These are phyloP conservation scores for Fabriciana adippe DNA, from an alignment of 2,888 invertebrate genomes.

Conservation along the genomic window DNA sequence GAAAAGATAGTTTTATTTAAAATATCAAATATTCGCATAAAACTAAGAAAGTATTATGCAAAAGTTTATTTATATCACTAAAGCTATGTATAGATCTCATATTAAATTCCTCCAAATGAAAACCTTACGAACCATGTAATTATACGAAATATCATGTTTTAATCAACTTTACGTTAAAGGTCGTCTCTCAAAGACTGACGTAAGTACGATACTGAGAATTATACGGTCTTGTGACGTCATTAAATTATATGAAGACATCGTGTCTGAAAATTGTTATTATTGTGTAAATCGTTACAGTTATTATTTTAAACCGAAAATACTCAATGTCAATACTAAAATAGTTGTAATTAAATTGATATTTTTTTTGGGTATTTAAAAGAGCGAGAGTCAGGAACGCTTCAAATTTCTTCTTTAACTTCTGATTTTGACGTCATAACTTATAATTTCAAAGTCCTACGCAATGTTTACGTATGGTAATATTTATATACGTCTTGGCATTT, in stretches of 20 bases:
- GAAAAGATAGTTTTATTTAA: no score
- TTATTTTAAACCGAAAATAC: no score
- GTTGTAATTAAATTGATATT: no score
- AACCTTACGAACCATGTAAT: neutral
- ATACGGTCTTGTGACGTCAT: conserved; percentile 32
- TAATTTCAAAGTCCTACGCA: neutral
- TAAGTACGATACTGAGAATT: conserved; percentile 42
- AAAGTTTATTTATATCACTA: no score
- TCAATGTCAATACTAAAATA: no score
- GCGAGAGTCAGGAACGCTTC: no score
- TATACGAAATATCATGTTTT: conserved; percentile 21
- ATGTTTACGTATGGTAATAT: conserved; percentile 28
- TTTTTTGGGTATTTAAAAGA: neutral
- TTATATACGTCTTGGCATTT: conserved; percentile 47
- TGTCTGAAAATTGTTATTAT: neutral
- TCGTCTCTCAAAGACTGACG: conserved; percentile 42
- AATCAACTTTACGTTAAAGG: conserved; percentile 22
- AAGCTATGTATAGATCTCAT: no score
- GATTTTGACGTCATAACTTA: neutral
- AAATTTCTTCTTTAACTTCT: neutral
- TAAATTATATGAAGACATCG: neutral
- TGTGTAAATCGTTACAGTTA: no score
- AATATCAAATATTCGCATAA: no score
- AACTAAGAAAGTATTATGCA: no score
- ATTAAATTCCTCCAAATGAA: neutral